Conservation (phyloP, 1,140 invertebrate species). For the Lepidurus couesii region DNA sequence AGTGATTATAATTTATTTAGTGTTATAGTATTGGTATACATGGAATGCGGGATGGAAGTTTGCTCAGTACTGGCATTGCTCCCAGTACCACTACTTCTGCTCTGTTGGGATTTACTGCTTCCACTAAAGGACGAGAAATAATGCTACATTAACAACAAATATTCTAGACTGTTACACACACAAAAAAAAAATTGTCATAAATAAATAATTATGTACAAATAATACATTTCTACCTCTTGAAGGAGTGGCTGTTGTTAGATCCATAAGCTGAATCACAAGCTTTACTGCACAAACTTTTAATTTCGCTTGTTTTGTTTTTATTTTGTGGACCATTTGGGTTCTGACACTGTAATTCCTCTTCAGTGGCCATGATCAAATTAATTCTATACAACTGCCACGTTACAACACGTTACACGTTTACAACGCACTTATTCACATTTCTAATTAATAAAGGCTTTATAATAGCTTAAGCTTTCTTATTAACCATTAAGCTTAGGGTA, state of each 20-base stretch:
- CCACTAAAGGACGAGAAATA: constrained; percentile 52
- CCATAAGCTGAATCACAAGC: constrained; percentile 63
- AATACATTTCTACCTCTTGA: constrained; percentile 55
- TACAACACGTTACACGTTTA: neutral
- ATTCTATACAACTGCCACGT: neutral
- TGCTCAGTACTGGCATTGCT: constrained; percentile 52
- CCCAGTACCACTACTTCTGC: constrained; percentile 70
- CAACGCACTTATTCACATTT: no score
- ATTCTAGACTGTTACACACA: no score
- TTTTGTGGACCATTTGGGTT: neutral
- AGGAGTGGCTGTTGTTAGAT: constrained; percentile 67
- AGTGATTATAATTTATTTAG: constrained; percentile 19
- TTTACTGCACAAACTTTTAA: constrained; percentile 31
- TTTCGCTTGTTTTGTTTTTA: neutral
- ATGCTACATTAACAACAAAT: no score
- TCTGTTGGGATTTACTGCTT: constrained; percentile 68
- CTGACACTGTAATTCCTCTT: neutral
- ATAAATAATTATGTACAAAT: constrained; percentile 25
- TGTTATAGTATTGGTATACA: constrained; percentile 28
- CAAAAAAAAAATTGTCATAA: no score
- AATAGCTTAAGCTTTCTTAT: no score
- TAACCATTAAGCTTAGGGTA: no score
- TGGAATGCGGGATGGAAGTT: constrained; percentile 50
- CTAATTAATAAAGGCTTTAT: no score
- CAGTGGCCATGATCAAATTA: neutral